Evolutionary conservation across 1,140 invertebrate species (phyloP), one percentile per base, ranked within the genome.

Genomic region (Drosophila bifasciata): DNA sequence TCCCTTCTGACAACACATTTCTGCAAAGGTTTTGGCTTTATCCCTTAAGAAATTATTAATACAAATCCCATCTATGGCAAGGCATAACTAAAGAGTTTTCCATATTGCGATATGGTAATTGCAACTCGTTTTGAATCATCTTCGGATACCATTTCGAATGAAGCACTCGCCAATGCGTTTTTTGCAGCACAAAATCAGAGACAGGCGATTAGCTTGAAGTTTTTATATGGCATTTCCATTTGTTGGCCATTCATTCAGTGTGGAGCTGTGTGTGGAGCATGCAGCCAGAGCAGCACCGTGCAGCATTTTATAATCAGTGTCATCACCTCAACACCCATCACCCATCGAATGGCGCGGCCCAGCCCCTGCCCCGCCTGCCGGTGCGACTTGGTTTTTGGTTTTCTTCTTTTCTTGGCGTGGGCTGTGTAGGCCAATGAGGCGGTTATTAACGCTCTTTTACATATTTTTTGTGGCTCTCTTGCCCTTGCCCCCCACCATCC

Each of bases 231-330:
- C 23, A 56, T 58, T 49, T 39, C 52, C 67, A 36, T 17, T 21
- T 21, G 19, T 3, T 21, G 4, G n/a, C n/a, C n/a, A n/a, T n/a
- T n/a, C n/a, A n/a, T 17, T 19, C 16, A 41, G 1, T 5, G 50
- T 32, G 43, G n/a, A 16, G 44, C 16, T n/a, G n/a, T n/a, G n/a
- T n/a, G 62, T 55, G 39, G 40, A 36, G 25, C 68, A 58, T 41
- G 40, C 45, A 53, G 64, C 79, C 21, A 23, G 5, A 44, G 55
- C 52, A 36, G 25, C 68, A 59, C 57, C 23, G 45, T 41, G 41
- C 49, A 53, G 64, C 80, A 84, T 80, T 73, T 85, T 76, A 67
- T 85, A 85, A 86, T 86, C 80, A 86, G 81, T 85, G 80, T 85
- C 80, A 86, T 85, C 80, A 80, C 61, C 76, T 84, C 58, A 67